Evolutionary conservation across 92 coral and sea anemone species (phyloP).

Genomic region (Bergia sp.): DNA sequence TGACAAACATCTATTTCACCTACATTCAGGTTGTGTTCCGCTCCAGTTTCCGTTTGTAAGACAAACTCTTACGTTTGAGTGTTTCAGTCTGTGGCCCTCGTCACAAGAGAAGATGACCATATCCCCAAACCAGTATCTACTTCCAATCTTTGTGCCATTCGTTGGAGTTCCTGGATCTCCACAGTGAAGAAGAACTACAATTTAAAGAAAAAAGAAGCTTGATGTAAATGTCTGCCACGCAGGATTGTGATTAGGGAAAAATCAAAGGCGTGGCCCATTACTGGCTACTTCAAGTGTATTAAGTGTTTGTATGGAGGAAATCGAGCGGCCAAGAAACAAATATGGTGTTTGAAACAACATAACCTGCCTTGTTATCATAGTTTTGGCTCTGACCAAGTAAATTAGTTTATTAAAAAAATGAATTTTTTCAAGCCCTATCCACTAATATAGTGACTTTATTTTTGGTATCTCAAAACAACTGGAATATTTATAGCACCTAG

Average conservation of each 20-base stretch:
- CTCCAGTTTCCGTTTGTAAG: constrained; percentile 59
- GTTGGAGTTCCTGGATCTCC: constrained; percentile 52
- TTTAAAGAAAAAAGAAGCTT: background rate
- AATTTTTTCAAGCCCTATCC: no score
- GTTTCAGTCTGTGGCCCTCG: constrained; percentile 38
- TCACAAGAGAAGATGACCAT: constrained; percentile 53
- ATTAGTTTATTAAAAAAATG: no score
- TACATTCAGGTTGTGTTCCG: constrained; percentile 79
- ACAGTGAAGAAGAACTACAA: constrained; percentile 52
- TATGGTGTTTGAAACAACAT: no score
- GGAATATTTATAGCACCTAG: no score
- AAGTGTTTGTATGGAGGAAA: no score
- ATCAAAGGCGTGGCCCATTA: no score
- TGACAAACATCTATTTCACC: constrained; percentile 1
- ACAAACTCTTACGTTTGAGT: constrained; percentile 56
- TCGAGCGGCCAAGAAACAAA: no score
- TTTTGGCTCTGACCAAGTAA: no score
- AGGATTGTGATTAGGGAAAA: background rate
- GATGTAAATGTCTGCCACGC: background rate
- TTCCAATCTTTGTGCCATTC: constrained; percentile 36
- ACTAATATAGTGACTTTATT: no score
- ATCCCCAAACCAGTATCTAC: constrained; percentile 54
- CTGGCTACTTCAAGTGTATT: no score
- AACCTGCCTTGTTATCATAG: no score
- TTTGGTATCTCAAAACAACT: no score